Evolutionary conservation across 2,797 vertebrate genomes (phyloP), one percentile per base, ranked within the genome.

Genomic region (Muscicapa striata): DNA sequence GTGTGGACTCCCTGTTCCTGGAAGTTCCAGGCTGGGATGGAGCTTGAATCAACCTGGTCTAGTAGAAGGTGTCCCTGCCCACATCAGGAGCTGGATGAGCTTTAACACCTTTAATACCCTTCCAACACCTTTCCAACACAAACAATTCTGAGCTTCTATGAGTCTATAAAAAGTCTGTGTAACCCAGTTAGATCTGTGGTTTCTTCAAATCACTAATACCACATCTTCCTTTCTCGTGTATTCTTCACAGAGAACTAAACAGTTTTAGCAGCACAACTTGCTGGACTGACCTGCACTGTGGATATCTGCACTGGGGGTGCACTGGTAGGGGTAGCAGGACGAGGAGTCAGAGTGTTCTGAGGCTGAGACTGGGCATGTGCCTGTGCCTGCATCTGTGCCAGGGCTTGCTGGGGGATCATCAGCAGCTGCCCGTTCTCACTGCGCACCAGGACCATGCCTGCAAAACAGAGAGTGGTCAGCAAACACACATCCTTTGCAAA

Each of bases 381-480:
- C 98, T 99, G 99, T 46, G 99, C 99, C 96, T 98, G 98, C 98
- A 98, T 98, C 96, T 98, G 98, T 1, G 98, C 98, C 98, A 99
- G 93, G 63, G 98, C 98, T 95, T 99, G 99, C 97, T 99, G 99
- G 92, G 99, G 99, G 96, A 99, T 99, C 99, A 99, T 97, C 90
- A 99, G 96, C 97, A 99, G 95, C 97, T 99, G 99, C 86, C 99
- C 99, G 2, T 98, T 99, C 96, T 99, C 99, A 15, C 99, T 99
- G 34, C 99, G 98, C 91, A 99, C 98, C 57, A 99, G 96, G 89
- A 99, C 99, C 99, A 99, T 99, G 89, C 99, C 99, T 99, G 96
- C 54, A 43, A 90, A 79, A 84, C 67, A 84, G 10, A 74, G 40
- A 94, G 7, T 0, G 57, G 87, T 96, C 93, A 96, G 29, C 59